phyloP scores from a whole-genome alignment of 2,113 vertebrate genomes.

The Prunella fulvescens region DNA sequence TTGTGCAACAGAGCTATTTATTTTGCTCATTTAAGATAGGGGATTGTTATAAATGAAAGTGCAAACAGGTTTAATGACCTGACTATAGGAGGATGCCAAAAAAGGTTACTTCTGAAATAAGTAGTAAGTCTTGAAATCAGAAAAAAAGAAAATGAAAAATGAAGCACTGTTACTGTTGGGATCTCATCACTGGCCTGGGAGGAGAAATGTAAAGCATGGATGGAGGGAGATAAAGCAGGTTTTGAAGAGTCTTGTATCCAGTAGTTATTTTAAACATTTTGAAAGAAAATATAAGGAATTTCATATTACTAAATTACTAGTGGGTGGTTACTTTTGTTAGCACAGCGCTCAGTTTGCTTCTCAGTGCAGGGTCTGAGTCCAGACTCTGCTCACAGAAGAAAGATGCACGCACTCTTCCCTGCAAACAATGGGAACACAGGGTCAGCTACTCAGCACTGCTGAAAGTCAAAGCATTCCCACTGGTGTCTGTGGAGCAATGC shows the following conservation, averaged over 20 bases:
- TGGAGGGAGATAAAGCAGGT: background rate
- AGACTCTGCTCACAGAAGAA: background rate
- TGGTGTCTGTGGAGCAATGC: rapidly evolving
- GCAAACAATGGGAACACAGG: background rate
- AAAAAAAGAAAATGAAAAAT: slow-evolving; percentile 7
- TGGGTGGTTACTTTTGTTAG: background rate
- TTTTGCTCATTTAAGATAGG: background rate
- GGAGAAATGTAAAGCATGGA: background rate
- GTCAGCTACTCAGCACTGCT: background rate
- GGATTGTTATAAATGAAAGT: background rate
- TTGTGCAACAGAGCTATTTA: background rate
- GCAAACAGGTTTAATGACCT: background rate
- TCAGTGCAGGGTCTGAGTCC: background rate
- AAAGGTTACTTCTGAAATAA: background rate
- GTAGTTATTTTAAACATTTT: background rate
- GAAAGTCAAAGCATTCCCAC: background rate
- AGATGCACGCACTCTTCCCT: background rate
- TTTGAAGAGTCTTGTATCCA: background rate
- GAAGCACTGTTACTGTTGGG: background rate
- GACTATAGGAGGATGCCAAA: background rate
- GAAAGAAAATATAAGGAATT: background rate
- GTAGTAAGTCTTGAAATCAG: background rate
- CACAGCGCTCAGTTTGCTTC: background rate
- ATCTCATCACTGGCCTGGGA: background rate
- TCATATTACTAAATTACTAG: background rate